A percentile compares a stretch with the other conserved stretches of the same genome.
Evolutionary conservation across 2,888 invertebrate species (phyloP).

Genomic region (Tipula vernalis): DNA sequence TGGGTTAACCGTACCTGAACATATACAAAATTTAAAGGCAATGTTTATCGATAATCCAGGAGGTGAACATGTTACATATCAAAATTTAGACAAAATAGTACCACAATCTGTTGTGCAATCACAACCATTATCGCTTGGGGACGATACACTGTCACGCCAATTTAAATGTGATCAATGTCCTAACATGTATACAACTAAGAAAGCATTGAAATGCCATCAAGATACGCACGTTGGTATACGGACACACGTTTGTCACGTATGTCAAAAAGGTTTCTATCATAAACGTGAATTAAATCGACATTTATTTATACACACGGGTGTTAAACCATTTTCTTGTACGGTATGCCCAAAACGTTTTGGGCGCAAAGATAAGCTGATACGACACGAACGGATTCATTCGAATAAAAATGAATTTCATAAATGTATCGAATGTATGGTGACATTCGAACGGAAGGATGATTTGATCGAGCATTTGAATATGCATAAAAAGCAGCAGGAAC

Average conservation of each 20-base stretch:
- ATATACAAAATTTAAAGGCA: constrained; percentile 11
- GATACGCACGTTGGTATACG: constrained; percentile 42
- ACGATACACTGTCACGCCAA: constrained; percentile 21
- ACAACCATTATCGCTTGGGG: not conserved
- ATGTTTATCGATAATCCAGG: constrained; percentile 19
- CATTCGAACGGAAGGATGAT: constrained; percentile 6
- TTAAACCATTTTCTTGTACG: constrained; percentile 53
- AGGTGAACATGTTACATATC: constrained; percentile 15
- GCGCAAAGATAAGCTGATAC: constrained; percentile 53
- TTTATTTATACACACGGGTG: constrained; percentile 50
- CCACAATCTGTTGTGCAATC: not conserved
- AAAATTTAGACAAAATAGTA: not conserved
- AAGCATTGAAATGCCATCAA: constrained; percentile 42
- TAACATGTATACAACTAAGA: constrained; percentile 39
- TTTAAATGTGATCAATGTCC: constrained; percentile 41
- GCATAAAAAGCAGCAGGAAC: constrained; percentile 13
- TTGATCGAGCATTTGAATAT: constrained; percentile 14
- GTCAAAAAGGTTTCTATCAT: constrained; percentile 52
- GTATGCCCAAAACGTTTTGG: constrained; percentile 55
- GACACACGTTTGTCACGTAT: constrained; percentile 49
- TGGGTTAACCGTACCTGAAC: constrained; percentile 5
- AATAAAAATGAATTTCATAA: constrained; percentile 42
- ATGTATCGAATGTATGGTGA: constrained; percentile 43
- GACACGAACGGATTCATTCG: constrained; percentile 55
- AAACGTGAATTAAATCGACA: constrained; percentile 60